Evolutionary conservation across 2,113 vertebrate genomes (phyloP).

Genomic region (Burhinus bistriatus): DNA sequence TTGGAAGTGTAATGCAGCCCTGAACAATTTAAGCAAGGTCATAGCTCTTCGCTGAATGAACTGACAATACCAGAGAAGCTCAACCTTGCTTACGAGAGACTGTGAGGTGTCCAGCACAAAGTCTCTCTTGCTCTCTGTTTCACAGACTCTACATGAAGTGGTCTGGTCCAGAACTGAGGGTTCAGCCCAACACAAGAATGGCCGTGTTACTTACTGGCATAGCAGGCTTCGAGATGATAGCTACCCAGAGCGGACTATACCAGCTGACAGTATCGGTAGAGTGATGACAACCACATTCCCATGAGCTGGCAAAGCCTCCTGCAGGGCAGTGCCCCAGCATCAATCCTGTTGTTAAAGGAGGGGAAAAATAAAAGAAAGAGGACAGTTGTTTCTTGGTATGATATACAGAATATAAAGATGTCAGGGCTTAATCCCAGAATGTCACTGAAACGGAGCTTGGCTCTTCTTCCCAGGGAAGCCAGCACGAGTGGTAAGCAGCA

Average conservation of each 20-base stretch:
- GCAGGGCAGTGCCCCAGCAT: background rate
- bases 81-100: background rate
- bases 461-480: background rate
- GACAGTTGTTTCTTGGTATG: background rate
- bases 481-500: background rate
- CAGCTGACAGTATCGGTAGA: background rate
- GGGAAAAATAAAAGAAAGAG: background rate
- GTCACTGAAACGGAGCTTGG: background rate
- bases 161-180: background rate
- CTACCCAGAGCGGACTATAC: background rate
- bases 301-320: background rate
- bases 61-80: background rate
- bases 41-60: background rate
- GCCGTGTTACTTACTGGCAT: background rate
- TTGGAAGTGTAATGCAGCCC: rapidly evolving
- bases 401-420: background rate
- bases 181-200: background rate
- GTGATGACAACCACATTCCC: background rate
- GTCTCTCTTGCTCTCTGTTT: background rate
- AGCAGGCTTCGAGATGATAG: background rate
- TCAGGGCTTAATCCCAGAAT: background rate
- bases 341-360: rapidly evolving
- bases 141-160: rapidly evolving
- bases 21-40: background rate
- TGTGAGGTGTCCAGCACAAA: too few relatives aligned